These are phyloP conservation scores for Astropecten irregularis DNA, from an alignment of 53 echinoderm and acorn worm genomes.

Conservation along the genomic window DNA sequence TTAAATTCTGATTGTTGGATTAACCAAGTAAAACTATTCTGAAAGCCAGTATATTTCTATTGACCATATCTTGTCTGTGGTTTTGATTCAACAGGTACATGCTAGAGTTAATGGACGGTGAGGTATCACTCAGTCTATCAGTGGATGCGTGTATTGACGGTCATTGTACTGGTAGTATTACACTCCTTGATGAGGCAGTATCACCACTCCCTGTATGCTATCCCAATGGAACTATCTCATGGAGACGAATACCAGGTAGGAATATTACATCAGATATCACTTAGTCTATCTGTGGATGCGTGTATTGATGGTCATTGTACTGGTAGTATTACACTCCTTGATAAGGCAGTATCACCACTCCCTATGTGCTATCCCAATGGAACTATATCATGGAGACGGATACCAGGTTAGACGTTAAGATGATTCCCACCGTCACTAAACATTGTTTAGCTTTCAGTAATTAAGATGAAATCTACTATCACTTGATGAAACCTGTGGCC, in stretches of 20 bases:
- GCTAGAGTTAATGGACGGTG: not conserved
- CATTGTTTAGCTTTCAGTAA: not conserved
- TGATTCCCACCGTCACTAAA: not conserved
- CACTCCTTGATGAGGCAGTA: conserved; percentile 4
- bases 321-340: conserved; percentile 10
- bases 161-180: conserved; percentile 23
- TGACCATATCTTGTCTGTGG: too few species aligned
- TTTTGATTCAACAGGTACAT: too few species aligned
- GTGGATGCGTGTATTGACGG: conserved; percentile 13
- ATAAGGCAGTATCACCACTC: conserved; percentile 26
- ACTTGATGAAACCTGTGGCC: too few species aligned
- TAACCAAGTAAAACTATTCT: not conserved
- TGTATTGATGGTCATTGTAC: conserved; percentile 22
- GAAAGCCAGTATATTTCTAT: too few species aligned
- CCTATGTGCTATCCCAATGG: conserved; percentile 47
- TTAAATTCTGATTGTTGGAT: not conserved
- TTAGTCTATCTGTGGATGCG: conserved; percentile 14
- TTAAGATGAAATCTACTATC: not conserved
- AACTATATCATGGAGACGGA: conserved; percentile 3
- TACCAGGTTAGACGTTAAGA: too few species aligned
- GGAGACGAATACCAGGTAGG: conserved; percentile 36
- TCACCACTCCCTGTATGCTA: conserved; percentile 47
- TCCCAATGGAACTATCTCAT: conserved; percentile 31
- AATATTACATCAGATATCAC: too few species aligned
- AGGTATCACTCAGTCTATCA: conserved; percentile 13